Evolutionary conservation across 2,797 vertebrate genomes (phyloP).

Genomic region (Cossypha dichroa): DNA sequence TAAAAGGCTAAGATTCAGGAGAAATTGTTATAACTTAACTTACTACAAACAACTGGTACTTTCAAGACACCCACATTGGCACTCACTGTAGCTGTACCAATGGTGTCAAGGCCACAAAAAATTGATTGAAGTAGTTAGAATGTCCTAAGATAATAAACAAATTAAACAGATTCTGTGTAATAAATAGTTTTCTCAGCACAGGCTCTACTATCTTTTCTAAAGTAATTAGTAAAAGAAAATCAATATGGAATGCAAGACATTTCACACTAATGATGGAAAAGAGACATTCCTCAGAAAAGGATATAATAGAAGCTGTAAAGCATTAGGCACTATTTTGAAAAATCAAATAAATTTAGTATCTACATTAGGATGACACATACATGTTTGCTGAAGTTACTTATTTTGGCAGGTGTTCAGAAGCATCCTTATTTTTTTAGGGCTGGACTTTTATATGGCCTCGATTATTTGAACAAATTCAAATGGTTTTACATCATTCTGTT

Average conservation of each 20-base stretch:
- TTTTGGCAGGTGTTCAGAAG: not conserved
- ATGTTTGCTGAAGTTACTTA: not conserved
- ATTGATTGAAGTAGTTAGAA: conserved; percentile 77
- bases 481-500: not conserved
- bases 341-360: not conserved
- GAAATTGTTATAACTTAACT: not conserved
- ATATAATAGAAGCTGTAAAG: not conserved
- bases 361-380: not conserved
- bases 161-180: not conserved
- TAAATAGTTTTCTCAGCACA: not conserved
- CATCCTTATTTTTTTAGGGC: not conserved
- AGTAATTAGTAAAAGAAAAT: not conserved
- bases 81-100: conserved; percentile 71
- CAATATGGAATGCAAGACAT: not conserved
- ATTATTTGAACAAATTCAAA: not conserved
- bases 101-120: conserved; percentile 75
- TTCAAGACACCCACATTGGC: conserved; percentile 69
- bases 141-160: conserved; percentile 58
- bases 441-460: not conserved
- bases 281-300: not conserved
- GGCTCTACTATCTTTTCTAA: not conserved
- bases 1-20: not conserved
- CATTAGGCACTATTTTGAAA: not conserved
- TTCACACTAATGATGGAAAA: not conserved
- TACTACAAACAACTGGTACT: not conserved